These are phyloP conservation scores for Chionis minor DNA, from an alignment of 2,113 vertebrate species.

Conservation along the genomic window DNA sequence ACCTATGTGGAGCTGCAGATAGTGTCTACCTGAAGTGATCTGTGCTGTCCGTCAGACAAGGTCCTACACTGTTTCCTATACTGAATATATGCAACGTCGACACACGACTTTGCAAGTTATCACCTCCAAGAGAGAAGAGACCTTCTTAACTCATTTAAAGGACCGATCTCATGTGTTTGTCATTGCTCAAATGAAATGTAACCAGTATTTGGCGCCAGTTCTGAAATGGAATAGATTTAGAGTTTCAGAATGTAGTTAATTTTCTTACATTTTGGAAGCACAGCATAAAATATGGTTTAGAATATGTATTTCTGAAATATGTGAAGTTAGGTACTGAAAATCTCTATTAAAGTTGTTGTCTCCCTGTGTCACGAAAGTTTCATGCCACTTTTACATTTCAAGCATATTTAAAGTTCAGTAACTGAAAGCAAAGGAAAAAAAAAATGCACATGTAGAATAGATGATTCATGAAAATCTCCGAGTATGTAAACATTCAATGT, in stretches of 20 bases:
- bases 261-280: neutral
- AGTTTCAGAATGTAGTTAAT: neutral
- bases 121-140: neutral
- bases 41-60: neutral
- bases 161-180: neutral
- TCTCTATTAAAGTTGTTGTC: neutral
- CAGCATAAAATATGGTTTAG: neutral
- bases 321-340: neutral
- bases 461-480: constrained; percentile 60
- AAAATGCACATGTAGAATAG: constrained; percentile 70
- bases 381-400: constrained; percentile 83
- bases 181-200: neutral
- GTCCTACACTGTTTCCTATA: neutral
- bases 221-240: neutral
- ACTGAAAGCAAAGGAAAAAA: constrained; percentile 75
- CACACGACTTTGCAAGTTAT: neutral
- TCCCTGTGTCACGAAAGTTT: constrained; percentile 80
- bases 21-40: neutral
- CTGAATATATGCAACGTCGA: neutral
- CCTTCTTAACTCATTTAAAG: neutral
- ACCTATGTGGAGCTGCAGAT: neutral
- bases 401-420: constrained; percentile 81
- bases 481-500: constrained; percentile 65
- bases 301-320: neutral
- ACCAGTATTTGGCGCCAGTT: neutral